A percentile compares a stretch with the other conserved stretches of the same genome.
Conservation (phyloP, 92 coral and sea anemone species). For the Parazoanthus atlanticus region DNA sequence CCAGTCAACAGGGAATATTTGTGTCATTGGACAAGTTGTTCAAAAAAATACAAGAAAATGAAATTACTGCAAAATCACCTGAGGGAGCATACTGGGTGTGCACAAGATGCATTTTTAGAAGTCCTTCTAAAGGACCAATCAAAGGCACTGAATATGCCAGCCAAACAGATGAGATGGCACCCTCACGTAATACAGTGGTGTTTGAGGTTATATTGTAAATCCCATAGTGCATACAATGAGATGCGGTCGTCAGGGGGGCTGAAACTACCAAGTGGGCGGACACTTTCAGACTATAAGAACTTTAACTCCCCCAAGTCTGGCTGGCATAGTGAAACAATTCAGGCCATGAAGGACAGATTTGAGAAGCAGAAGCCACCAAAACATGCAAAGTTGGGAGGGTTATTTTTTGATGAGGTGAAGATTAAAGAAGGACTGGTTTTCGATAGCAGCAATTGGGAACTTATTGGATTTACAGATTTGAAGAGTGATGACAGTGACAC, state of each 20-base stretch:
- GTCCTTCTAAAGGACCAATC: slow-evolving; percentile 18
- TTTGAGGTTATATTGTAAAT: slow-evolving; percentile 20
- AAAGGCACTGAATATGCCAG: neutral
- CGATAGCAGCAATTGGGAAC: slow-evolving; percentile 52
- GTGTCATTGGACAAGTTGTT: slow-evolving; percentile 47
- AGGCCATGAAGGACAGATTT: slow-evolving; percentile 37
- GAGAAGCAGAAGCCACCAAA: slow-evolving; percentile 42
- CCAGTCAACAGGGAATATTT: slow-evolving; percentile 42
- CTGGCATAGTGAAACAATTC: slow-evolving; percentile 24
- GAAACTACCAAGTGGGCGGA: slow-evolving; percentile 47
- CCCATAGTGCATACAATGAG: slow-evolving; percentile 40
- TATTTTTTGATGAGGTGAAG: slow-evolving; percentile 47
- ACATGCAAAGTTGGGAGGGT: slow-evolving; percentile 45
- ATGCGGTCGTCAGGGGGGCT: slow-evolving; percentile 45
- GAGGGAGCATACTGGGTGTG: slow-evolving; percentile 47
- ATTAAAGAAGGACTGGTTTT: slow-evolving; percentile 48
- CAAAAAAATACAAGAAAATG: slow-evolving; percentile 43
- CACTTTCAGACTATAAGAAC: slow-evolving; percentile 49
- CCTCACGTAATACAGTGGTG: slow-evolving; percentile 42
- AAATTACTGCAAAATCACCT: slow-evolving; percentile 42
- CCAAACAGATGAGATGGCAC: slow-evolving; percentile 48
- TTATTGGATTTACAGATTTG: slow-evolving; percentile 40
- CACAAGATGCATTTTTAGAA: slow-evolving; percentile 28
- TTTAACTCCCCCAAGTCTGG: slow-evolving; percentile 48
- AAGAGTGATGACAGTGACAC: neutral